Evolutionary conservation across 2,888 invertebrate genomes (phyloP).

Genomic region (Torymus texanus): DNA sequence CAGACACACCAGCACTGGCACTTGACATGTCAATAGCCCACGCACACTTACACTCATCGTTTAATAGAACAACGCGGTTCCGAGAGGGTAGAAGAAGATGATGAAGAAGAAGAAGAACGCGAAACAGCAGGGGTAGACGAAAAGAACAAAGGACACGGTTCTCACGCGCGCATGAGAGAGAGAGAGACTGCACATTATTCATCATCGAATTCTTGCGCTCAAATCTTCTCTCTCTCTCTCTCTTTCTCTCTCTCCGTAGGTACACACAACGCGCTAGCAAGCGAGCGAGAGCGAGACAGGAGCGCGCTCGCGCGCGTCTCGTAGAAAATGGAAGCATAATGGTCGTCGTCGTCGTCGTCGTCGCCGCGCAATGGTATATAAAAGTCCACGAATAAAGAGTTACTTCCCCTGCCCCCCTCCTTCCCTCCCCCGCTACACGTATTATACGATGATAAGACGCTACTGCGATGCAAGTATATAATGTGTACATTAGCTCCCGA

Average conservation of each 20-base stretch:
- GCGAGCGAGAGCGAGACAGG: neutral
- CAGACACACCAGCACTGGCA: neutral
- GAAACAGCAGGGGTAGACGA: neutral
- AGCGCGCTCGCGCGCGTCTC: neutral
- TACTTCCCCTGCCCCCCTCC: too few relatives aligned
- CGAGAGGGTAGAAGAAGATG: neutral
- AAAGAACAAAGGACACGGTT: neutral
- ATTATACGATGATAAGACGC: neutral
- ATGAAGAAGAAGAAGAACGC: neutral
- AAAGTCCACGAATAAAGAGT: too few relatives aligned
- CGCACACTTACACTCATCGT: neutral
- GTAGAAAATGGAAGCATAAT: neutral
- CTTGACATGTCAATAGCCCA: neutral
- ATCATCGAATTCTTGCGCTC: too few relatives aligned
- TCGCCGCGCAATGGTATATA: neutral
- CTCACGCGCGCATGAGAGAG: neutral
- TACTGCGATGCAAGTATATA: too few relatives aligned
- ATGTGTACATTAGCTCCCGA: too few relatives aligned
- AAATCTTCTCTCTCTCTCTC: too few relatives aligned
- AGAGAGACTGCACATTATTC: neutral
- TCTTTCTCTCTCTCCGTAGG: too few relatives aligned
- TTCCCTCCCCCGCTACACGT: neutral
- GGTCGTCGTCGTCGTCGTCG: neutral
- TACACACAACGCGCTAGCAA: neutral
- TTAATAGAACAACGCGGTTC: neutral